Conservation (phyloP, 2,797 vertebrate genomes). For the Halcyon leucocephala region DNA sequence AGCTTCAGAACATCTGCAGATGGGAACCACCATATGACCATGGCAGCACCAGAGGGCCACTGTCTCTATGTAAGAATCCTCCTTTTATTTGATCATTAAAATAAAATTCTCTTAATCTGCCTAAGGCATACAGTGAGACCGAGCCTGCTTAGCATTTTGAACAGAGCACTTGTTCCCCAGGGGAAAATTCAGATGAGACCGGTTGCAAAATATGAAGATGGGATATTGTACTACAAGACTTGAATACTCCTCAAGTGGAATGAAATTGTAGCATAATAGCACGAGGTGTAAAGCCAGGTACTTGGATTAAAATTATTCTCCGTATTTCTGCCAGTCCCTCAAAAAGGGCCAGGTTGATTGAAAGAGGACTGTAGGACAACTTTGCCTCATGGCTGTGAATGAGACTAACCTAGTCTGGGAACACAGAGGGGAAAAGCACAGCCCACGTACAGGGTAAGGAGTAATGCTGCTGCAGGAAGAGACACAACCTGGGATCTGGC, state of each 20-base stretch:
- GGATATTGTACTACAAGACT: not conserved
- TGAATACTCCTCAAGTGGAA: not conserved
- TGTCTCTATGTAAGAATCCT: not conserved
- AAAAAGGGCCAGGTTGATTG: not conserved
- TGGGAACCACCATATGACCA: not conserved
- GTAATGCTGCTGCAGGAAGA: not conserved
- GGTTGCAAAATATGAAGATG: not conserved
- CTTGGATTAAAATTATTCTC: not conserved
- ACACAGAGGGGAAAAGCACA: not conserved
- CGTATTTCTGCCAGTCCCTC: not conserved
- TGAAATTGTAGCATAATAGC: not conserved
- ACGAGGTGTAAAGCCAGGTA: accelerated
- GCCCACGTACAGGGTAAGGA: not conserved
- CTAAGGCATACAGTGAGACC: not conserved
- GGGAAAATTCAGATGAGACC: not conserved
- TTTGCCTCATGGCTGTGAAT: not conserved
- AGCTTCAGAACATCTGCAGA: not conserved
- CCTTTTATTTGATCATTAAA: not conserved
- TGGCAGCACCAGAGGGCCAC: not conserved
- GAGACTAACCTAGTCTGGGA: accelerated
- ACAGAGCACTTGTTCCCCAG: not conserved
- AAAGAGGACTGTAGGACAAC: not conserved
- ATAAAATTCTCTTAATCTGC: not conserved
- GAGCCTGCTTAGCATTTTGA: not conserved
- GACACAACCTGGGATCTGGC: not conserved